Conservation (phyloP, 2,888 invertebrate genomes). For the Drosophila austrosaltans region DNA sequence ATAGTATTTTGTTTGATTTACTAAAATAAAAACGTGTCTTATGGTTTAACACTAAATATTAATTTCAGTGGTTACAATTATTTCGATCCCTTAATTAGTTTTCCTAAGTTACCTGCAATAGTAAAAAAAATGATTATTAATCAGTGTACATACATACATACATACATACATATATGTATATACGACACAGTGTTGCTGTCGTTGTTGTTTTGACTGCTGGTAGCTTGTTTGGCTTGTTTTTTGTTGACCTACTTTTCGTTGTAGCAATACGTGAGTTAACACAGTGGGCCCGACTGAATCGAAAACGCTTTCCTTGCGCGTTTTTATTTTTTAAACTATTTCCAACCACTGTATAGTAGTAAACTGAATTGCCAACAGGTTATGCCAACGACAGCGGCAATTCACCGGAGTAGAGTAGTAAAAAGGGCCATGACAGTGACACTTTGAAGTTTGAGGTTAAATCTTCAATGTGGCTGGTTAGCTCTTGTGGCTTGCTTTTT, state of each 20-base stretch:
- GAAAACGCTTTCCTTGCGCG: constrained; percentile 1
- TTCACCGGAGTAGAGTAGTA: constrained; percentile 56
- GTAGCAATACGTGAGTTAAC: constrained; percentile 66
- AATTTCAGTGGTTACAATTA: background rate
- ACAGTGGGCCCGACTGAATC: constrained; percentile 72
- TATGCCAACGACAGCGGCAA: constrained; percentile 55
- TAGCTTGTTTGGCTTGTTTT: constrained; percentile 67
- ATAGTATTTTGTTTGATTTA: too few species aligned
- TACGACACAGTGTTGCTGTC: constrained; percentile 36
- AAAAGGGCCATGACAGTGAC: constrained; percentile 83
- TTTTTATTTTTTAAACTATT: constrained; percentile 16
- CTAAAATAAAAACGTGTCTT: too few species aligned
- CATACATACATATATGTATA: too few species aligned
- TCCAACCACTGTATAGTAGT: constrained; percentile 68
- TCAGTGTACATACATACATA: background rate
- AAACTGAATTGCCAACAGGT: constrained; percentile 80
- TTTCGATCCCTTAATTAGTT: background rate
- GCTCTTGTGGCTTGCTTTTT: constrained; percentile 31
- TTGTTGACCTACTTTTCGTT: constrained; percentile 75
- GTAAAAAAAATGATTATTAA: background rate
- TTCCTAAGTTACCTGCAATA: background rate
- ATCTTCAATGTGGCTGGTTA: constrained; percentile 66
- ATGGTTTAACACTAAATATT: background rate
- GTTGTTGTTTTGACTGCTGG: constrained; percentile 57
- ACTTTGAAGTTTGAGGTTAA: constrained; percentile 82